Evolutionary conservation across 2,888 invertebrate genomes (phyloP).

Genomic region (Oscheius myriophilus): DNA sequence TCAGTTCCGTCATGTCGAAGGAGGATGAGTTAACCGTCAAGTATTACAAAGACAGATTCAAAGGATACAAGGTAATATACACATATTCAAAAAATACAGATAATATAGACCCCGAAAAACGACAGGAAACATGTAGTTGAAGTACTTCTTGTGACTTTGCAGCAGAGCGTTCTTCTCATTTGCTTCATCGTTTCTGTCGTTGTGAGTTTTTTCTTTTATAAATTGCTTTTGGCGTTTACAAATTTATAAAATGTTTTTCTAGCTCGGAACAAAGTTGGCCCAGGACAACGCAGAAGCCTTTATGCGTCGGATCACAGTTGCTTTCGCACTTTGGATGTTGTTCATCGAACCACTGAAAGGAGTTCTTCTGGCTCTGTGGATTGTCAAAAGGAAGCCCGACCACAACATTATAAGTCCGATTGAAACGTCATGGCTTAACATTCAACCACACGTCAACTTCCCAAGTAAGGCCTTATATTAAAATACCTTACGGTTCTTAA

Average conservation of each 20-base stretch:
- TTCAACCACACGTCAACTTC: conserved; percentile 36
- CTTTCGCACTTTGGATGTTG: conserved; percentile 38
- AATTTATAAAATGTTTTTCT: too few species aligned
- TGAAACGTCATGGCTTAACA: conserved; percentile 36
- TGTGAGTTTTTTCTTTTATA: too few species aligned
- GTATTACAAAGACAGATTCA: neutral
- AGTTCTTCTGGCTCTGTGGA: neutral
- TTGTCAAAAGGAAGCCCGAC: conserved; percentile 31
- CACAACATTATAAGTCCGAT: conserved; percentile 38
- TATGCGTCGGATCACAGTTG: conserved; percentile 42
- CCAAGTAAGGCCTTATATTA: conserved; percentile 25
- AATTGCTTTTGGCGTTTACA: too few species aligned
- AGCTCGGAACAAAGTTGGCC: neutral
- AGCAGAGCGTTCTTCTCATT: too few species aligned
- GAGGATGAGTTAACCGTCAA: neutral
- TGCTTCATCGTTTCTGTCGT: too few species aligned
- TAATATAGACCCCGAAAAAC: conserved; percentile 1
- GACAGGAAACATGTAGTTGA: neutral
- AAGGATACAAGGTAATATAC: neutral
- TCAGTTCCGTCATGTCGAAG: neutral
- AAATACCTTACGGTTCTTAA: conserved; percentile 28
- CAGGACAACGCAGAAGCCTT: conserved; percentile 45
- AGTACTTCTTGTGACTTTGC: neutral
- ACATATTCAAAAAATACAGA: neutral
- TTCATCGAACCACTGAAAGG: conserved; percentile 51